These are phyloP conservation scores for Ctenomys sociabilis DNA, from an alignment of 2,113 vertebrate genomes.

Conservation along the genomic window DNA sequence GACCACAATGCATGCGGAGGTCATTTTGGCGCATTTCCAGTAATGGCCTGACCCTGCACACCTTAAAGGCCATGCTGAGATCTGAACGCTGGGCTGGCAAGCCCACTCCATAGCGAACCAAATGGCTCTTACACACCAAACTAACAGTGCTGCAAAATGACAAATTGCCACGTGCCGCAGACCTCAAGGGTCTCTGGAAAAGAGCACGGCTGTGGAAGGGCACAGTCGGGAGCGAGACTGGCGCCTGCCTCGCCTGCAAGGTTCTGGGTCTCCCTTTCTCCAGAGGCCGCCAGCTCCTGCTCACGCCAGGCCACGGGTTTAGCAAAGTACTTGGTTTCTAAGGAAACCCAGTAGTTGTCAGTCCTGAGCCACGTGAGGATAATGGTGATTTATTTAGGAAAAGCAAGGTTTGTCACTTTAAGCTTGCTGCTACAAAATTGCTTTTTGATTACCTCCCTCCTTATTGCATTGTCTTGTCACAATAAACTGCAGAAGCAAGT, in stretches of 20 bases:
- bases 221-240: constrained; percentile 1
- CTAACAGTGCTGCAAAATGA: constrained; percentile 74
- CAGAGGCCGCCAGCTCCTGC: neutral
- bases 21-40: neutral
- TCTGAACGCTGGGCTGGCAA: neutral
- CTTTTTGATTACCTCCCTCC: constrained; percentile 90
- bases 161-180: constrained; percentile 63
- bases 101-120: constrained; percentile 48
- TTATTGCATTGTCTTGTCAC: constrained; percentile 91
- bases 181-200: constrained; percentile 50
- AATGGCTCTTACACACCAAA: constrained; percentile 64
- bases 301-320: constrained; percentile 50
- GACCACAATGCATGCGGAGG: neutral
- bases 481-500: constrained; percentile 89
- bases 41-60: constrained; percentile 34
- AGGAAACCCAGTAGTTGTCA: constrained; percentile 89
- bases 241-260: neutral
- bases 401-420: constrained; percentile 90
- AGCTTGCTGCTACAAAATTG: constrained; percentile 89
- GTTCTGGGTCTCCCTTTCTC: neutral
- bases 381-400: constrained; percentile 91
- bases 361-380: constrained; percentile 86
- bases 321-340: constrained; percentile 88
- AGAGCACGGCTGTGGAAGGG: neutral
- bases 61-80: neutral